Percentiles rank a stretch among this genome's conserved stretches.
Evolutionary conservation across 92 coral and sea anemone genomes (phyloP).

Genomic region (Chrysogorgia sp.): DNA sequence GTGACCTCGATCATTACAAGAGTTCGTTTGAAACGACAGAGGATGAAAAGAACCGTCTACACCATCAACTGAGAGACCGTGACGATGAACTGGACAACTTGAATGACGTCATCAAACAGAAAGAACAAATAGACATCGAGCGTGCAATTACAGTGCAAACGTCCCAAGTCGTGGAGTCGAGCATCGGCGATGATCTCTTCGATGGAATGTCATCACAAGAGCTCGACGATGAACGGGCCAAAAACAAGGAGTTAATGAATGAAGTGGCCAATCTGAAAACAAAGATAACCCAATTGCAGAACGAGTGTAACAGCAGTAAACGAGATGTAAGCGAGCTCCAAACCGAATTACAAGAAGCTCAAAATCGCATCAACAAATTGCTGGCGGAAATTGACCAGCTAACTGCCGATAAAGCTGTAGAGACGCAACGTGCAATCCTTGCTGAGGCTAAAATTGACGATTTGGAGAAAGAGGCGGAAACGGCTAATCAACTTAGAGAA

Average conservation of each 20-base stretch:
- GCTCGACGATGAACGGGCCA: conserved; percentile 64
- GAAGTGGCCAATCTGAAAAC: conserved; percentile 64
- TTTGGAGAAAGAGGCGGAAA: conserved; percentile 71
- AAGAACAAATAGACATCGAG: conserved; percentile 78
- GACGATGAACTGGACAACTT: conserved; percentile 77
- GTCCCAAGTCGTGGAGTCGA: conserved; percentile 50
- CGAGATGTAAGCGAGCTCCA: conserved; percentile 67
- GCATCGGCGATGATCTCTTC: conserved; percentile 43
- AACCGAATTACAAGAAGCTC: conserved; percentile 73
- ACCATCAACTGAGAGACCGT: conserved; percentile 68
- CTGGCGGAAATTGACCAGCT: conserved; percentile 74
- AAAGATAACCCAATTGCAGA: conserved; percentile 64
- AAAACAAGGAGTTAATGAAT: conserved; percentile 54
- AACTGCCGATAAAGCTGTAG: conserved; percentile 68
- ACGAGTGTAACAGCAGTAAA: conserved; percentile 63
- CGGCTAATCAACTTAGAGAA: conserved; percentile 71
- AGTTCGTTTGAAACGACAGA: conserved; percentile 74
- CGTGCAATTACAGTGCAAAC: conserved; percentile 56
- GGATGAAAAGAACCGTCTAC: conserved; percentile 76
- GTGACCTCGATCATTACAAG: conserved; percentile 69
- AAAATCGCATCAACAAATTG: conserved; percentile 65
- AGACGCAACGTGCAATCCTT: conserved; percentile 61
- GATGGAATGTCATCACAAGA: conserved; percentile 60
- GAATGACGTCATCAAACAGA: conserved; percentile 72
- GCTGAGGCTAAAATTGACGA: conserved; percentile 71